Base-by-base conservation (phyloP, 2,797 vertebrate species). In the Apogon hyalosoma region DNA sequence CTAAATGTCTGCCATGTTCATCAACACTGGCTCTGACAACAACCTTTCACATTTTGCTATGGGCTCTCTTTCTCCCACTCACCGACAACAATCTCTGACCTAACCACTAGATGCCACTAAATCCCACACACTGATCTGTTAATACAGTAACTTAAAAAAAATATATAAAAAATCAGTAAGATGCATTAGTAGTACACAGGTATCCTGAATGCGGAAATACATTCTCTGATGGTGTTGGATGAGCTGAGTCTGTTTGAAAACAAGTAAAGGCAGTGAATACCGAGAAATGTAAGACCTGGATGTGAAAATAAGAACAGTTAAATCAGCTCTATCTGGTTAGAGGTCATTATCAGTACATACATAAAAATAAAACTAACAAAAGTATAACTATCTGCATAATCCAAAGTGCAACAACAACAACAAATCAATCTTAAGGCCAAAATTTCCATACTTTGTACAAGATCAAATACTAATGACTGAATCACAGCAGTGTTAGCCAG, bases 351-450 rank as follows among this genome's bases (percentile, higher is more conserved):
- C 41, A 38, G 54, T 38, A 69, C 41, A 69, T 31, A 28, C 39
- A 79, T 14, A 56, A 46, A 74, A 67, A 48, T 11, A 39, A 78
- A 63, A 19, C 5, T 21, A 58, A 52, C 16, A 16, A n/a, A 31
- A 59, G 49, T 16, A 52, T 63, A 68, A 63, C 11, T n/a, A 42
- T 40, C 33, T 0, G 0, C 58, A 66, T 28, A 55, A 56, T 36
- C 33, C 67, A 75, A 78, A 82, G 79, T 79, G 68, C 76, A 67
- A 69, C 59, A 51, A 75, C 76, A 67, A 69, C 59, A 21, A 74
- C 48, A 45, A 50, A 69, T 68, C 67, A 69, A 76, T 88, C 16
- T 73, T 82, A 83, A 86, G 80, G 87, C 83, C 72, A 81, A 79
- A 64, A 61, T 65, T 5, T 55, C 11, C 50, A 73, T 55, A 67